These are phyloP conservation scores for Actinemys pallida DNA, from an alignment of 2,113 vertebrate species.

Conservation along the genomic window DNA sequence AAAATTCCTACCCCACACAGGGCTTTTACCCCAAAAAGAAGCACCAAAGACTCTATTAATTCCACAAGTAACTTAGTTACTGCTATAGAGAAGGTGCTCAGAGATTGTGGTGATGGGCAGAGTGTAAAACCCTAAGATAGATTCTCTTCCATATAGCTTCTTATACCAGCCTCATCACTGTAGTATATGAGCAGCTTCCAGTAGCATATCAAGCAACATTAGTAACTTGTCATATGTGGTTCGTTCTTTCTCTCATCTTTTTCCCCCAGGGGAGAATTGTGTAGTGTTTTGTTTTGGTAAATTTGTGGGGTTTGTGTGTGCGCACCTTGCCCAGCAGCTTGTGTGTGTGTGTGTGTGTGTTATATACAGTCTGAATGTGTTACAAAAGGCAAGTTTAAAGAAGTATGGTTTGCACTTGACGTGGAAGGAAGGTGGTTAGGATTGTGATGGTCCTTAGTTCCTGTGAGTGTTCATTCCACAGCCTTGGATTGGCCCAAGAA, in stretches of 20 bases:
- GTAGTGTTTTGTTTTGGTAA: neutral
- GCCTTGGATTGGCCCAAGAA: neutral
- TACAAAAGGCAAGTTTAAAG: neutral
- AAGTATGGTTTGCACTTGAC: neutral
- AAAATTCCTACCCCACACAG: neutral
- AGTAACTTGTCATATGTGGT: neutral
- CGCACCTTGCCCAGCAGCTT: fast-evolving
- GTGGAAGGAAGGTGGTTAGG: neutral
- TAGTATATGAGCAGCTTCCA: fast-evolving
- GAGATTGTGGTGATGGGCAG: no score
- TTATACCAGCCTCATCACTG: fast-evolving
- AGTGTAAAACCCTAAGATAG: neutral
- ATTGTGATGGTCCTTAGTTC: neutral
- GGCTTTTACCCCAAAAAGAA: neutral
- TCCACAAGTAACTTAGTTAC: neutral
- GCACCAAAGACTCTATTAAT: neutral
- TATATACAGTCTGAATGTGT: neutral
- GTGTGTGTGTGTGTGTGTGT: neutral
- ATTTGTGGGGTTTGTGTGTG: no score
- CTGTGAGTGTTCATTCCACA: neutral
- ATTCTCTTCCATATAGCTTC: neutral
- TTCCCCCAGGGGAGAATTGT: neutral
- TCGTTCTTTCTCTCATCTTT: neutral
- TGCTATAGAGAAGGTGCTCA: neutral
- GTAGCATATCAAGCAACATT: neutral